These are phyloP conservation scores for Orussus abietinus DNA, from an alignment of 1,140 invertebrate species.

Conservation along the genomic window DNA sequence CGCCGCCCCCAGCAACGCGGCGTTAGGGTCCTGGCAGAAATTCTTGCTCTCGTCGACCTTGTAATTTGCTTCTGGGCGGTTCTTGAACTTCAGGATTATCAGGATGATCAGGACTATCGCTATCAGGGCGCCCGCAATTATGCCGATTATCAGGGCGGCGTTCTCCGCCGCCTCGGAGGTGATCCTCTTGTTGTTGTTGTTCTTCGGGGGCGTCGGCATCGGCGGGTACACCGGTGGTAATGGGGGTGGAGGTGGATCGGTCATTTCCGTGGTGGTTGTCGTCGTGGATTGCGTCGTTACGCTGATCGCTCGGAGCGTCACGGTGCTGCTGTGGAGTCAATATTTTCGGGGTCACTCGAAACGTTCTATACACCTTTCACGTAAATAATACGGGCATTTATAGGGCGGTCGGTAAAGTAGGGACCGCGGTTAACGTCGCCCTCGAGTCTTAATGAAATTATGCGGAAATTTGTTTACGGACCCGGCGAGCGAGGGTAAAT, in stretches of 20 bases:
- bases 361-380: too few relatives aligned
- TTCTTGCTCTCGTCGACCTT: conserved; percentile 85
- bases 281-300: conserved; percentile 35
- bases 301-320: conserved; percentile 34
- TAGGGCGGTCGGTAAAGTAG: too few relatives aligned
- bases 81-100: conserved; percentile 85
- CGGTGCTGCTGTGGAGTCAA: conserved; percentile 25
- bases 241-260: conserved; percentile 46
- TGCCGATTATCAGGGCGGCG: conserved; percentile 77
- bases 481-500: too few relatives aligned
- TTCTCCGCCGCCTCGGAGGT: conserved; percentile 70
- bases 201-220: conserved; percentile 38
- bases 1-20: conserved; percentile 62
- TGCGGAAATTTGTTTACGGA: too few relatives aligned
- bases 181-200: conserved; percentile 59
- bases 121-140: conserved; percentile 87
- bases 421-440: too few relatives aligned
- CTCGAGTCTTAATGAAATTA: too few relatives aligned
- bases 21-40: conserved; percentile 70
- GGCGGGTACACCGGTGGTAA: conserved; percentile 41
- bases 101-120: conserved; percentile 87
- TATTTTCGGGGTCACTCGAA: too few relatives aligned
- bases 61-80: conserved; percentile 80
- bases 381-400: too few relatives aligned
- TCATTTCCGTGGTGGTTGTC: conserved; percentile 44